phyloP scores from a whole-genome alignment of 2,888 invertebrate species.

The Leptothorax acervorum region DNA sequence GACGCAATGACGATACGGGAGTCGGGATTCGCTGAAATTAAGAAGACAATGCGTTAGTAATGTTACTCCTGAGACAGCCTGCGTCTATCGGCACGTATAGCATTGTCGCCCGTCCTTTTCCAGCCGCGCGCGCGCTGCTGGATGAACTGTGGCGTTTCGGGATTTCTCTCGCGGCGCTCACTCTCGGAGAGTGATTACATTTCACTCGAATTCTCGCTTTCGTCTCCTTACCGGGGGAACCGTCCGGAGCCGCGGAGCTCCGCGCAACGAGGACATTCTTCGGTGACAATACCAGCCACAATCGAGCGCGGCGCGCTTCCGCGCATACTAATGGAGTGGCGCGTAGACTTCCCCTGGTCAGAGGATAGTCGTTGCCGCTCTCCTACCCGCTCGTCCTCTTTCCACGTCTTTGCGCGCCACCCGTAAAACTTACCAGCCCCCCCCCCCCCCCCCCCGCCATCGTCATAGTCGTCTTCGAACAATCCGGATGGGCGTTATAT shows the following conservation, averaged over 20 bases:
- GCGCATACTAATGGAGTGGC: constrained; percentile 83
- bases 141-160: not conserved
- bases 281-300: constrained; percentile 83
- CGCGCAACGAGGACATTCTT: constrained; percentile 85
- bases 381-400: constrained; percentile 38
- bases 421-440: constrained; percentile 64
- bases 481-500: constrained; percentile 6
- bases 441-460: not conserved
- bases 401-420: constrained; percentile 43
- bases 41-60: not conserved
- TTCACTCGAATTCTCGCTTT: constrained; percentile 72
- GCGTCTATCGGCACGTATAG: constrained; percentile 1
- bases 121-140: not conserved
- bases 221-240: constrained; percentile 75
- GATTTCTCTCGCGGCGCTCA: constrained; percentile 1
- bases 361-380: constrained; percentile 64
- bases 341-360: constrained; percentile 71
- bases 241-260: constrained; percentile 68
- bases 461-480: constrained; percentile 23
- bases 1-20: not conserved
- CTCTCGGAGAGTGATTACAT: constrained; percentile 72
- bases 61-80: not conserved
- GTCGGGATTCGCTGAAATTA: not conserved
- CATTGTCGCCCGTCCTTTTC: not conserved
- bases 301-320: constrained; percentile 83